Evolutionary conservation across 2,113 vertebrate genomes (phyloP).

Genomic region (Stigmatopora argus): DNA sequence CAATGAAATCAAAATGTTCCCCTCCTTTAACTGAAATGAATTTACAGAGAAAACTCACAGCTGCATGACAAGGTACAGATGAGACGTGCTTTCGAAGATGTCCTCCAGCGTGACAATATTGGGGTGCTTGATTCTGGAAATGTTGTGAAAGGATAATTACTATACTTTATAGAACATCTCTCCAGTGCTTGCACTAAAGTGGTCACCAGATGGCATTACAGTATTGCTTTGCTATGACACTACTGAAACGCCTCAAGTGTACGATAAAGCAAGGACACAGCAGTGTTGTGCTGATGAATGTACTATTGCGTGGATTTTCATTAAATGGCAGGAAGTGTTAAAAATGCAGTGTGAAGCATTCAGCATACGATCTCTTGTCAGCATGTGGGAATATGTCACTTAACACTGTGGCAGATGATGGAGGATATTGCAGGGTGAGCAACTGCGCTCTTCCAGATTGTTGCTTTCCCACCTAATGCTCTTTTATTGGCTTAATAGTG

Average conservation of each 20-base stretch:
- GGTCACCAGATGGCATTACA: slow-evolving; percentile 56
- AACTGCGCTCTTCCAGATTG: slow-evolving; percentile 2
- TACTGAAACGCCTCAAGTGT: not conserved
- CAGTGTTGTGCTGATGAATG: not conserved
- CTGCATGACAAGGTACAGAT: slow-evolving; percentile 98
- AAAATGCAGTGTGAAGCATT: slow-evolving; percentile 8
- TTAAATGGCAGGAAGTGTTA: not conserved
- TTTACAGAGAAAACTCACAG: slow-evolving; percentile 80
- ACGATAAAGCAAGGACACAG: not conserved
- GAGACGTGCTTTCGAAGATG: slow-evolving; percentile 91
- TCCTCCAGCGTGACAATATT: slow-evolving; percentile 96
- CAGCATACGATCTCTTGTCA: slow-evolving; percentile 31
- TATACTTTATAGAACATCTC: not conserved
- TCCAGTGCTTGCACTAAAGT: slow-evolving; percentile 6
- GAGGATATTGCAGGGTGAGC: slow-evolving; percentile 18
- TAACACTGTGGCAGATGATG: slow-evolving; percentile 35
- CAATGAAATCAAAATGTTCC: not conserved
- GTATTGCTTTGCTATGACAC: slow-evolving; percentile 33
- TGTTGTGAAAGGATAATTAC: slow-evolving; percentile 3
- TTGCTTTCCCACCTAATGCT: not conserved
- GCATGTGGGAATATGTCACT: slow-evolving; percentile 12
- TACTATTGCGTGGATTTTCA: not conserved
- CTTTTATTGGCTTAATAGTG: slow-evolving; percentile 15
- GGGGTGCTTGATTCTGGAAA: slow-evolving; percentile 87
- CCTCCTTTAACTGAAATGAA: no score